Evolutionary conservation across 2,797 vertebrate species (phyloP), one percentile per base, ranked within the genome.

Genomic region (Crocidura indochinensis): DNA sequence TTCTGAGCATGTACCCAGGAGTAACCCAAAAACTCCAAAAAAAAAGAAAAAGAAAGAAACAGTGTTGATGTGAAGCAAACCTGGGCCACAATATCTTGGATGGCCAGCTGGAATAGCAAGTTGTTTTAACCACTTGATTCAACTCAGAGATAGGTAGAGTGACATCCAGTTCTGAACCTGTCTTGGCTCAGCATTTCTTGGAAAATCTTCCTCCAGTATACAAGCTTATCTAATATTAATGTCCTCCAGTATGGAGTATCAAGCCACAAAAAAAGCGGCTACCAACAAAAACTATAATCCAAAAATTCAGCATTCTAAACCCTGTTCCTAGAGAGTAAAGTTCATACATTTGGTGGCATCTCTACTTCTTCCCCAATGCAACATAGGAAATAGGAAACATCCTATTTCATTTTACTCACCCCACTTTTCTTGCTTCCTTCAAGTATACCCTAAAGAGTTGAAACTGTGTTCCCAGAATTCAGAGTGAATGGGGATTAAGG

Each of bases 351-450:
- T 20, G 2, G 26, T 22, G 15, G 11, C 9, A 6, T 31, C 10
- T 8, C 31, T 72, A 14, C 6, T 47, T 47, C 64, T 51, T 56
- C 10, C 27, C 29, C 53, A n/a, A n/a, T n/a, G n/a, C n/a, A n/a
- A n/a, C n/a, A n/a, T n/a, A n/a, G n/a, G n/a, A n/a, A n/a, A n/a
- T n/a, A n/a, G n/a, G n/a, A n/a, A n/a, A n/a, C n/a, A n/a, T n/a
- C 24, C 6, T 79, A 10, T 6, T 74, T 79, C 11, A 22, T 84
- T 74, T 51, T 26, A 20, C 20, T 60, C 71, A 2, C 12, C 26
- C 29, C 47, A 68, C 0, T 49, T 84, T 91, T 46, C 62, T 20
- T 64, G 26, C 46, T 92, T 77, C 47, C 29, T 87, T 84, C 24
- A 74, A 56, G 51, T 15, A 51, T 51, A 51, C 51, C 51, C 51